phyloP scores from a whole-genome alignment of 2,113 vertebrate species.

The Panurus biarmicus region DNA sequence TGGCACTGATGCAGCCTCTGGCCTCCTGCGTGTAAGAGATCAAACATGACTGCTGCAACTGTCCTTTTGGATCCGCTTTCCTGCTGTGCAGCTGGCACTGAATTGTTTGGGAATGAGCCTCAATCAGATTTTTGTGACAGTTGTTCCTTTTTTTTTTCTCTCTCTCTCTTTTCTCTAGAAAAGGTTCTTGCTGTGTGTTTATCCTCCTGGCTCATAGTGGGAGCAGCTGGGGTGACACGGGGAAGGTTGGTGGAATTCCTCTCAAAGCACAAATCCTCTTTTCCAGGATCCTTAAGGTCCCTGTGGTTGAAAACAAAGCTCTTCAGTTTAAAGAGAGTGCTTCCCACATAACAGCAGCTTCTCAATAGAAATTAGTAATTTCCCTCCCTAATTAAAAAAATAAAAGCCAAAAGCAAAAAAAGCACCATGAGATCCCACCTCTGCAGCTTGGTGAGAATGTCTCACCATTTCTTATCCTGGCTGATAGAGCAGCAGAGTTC shows the following conservation, averaged over 20 bases:
- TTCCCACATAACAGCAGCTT: not conserved
- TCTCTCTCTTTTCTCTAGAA: not conserved
- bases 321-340: not conserved
- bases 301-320: not conserved
- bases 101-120: constrained; percentile 13
- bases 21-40: not conserved
- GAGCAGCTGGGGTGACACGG: not conserved
- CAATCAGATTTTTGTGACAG: constrained; percentile 32
- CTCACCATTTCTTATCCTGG: not conserved
- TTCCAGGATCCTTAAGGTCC: not conserved
- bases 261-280: not conserved
- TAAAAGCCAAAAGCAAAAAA: not conserved
- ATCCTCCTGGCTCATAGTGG: not conserved
- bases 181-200: not conserved
- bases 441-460: not conserved
- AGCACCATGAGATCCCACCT: not conserved
- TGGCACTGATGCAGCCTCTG: constrained; percentile 19
- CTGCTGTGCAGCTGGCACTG: constrained; percentile 36
- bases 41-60: constrained; percentile 33
- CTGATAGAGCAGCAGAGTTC: not conserved
- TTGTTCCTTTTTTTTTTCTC: not conserved
- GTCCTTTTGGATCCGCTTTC: not conserved
- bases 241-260: not conserved
- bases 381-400: not conserved
- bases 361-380: not conserved